Evolutionary conservation across 2,888 invertebrate genomes (phyloP), one percentile per base, ranked within the genome.

Genomic region (Agrotis clavis): DNA sequence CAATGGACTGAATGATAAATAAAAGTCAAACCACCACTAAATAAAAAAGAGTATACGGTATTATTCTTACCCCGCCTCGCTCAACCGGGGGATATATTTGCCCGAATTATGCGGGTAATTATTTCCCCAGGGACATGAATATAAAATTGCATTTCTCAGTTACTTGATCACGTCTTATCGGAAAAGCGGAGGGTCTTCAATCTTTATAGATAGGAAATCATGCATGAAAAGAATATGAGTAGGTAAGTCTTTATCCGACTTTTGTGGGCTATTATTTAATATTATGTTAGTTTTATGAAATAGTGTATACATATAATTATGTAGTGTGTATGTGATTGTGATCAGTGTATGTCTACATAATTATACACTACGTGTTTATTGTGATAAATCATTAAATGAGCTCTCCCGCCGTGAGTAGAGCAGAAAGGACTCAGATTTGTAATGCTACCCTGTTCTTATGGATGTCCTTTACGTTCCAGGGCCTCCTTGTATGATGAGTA

Each of bases 91-190:
- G 63, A 61, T 61, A 21, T 45, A 62, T 67, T 64, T 78, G 48
- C 56, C 68, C 57, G 63, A 64, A 80, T 79, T 67, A 83, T 74
- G 45, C 54, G 62, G 64, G 80, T 80, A 80, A 80, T 83, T 83
- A 80, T 80, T 80, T 80, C 79, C 79, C 83, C 0, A 0, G 83
- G 66, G 79, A 79, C 50, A 53, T 64, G 74, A 83, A 80, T 83
- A 79, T 66, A 79, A 83, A 74, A 80, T 80, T 83, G 83, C 68
- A 79, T 79, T 83, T 79, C 68, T 54, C 57, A 45, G 81, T 82
- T 64, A 67, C 79, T 82, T 60, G 80, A 68, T 79, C 68, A 69
- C 35, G 41, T 79, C 53, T 67, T 67, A 78, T 79, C 56, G 56
- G 63, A 64, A 57, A 53, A 79, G 35, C 54, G 57, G 68, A 79